A percentile compares a stretch with the other conserved stretches of the same genome.
phyloP scores from a whole-genome alignment of 2,888 invertebrate genomes.

The Malthinus flaveolus region DNA sequence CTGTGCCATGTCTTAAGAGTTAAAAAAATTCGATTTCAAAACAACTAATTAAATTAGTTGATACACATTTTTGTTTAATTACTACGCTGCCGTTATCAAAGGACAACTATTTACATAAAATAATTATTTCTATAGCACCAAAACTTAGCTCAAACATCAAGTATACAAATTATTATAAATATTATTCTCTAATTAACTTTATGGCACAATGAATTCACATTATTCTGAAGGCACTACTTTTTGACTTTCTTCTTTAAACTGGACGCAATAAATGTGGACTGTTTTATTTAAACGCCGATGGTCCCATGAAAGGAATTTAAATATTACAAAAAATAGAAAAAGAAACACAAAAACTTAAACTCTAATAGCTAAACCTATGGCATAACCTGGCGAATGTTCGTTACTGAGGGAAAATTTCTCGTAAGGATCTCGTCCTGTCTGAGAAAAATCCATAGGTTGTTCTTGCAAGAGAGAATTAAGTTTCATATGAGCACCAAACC shows the following conservation, averaged over 20 bases:
- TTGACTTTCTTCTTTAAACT: slow-evolving; percentile 8
- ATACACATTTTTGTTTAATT: neutral
- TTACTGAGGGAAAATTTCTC: slow-evolving; percentile 30
- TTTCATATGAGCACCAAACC: slow-evolving; percentile 30
- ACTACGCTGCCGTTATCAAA: slow-evolving; percentile 19
- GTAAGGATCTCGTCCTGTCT: slow-evolving; percentile 35
- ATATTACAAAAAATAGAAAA: slow-evolving; percentile 6
- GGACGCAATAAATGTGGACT: slow-evolving; percentile 23
- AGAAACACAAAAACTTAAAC: slow-evolving; percentile 35
- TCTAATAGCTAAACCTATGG: slow-evolving; percentile 46
- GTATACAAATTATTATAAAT: slow-evolving; percentile 4
- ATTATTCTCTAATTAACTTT: slow-evolving; percentile 14
- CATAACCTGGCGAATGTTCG: slow-evolving; percentile 38
- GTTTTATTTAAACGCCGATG: slow-evolving; percentile 28
- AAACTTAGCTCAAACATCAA: slow-evolving; percentile 15
- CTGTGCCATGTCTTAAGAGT: slow-evolving; percentile 23
- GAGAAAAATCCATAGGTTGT: slow-evolving; percentile 53
- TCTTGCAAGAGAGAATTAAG: slow-evolving; percentile 43
- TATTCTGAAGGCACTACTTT: slow-evolving; percentile 9
- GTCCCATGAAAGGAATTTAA: slow-evolving; percentile 38
- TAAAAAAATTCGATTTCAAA: slow-evolving; percentile 35
- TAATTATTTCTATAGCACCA: slow-evolving; percentile 21
- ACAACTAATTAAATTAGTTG: slow-evolving; percentile 12
- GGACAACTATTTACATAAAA: slow-evolving; percentile 9
- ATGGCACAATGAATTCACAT: slow-evolving; percentile 43